These are phyloP conservation scores for Herpetotheres cachinnans DNA, from an alignment of 2,113 vertebrate genomes.

Conservation along the genomic window DNA sequence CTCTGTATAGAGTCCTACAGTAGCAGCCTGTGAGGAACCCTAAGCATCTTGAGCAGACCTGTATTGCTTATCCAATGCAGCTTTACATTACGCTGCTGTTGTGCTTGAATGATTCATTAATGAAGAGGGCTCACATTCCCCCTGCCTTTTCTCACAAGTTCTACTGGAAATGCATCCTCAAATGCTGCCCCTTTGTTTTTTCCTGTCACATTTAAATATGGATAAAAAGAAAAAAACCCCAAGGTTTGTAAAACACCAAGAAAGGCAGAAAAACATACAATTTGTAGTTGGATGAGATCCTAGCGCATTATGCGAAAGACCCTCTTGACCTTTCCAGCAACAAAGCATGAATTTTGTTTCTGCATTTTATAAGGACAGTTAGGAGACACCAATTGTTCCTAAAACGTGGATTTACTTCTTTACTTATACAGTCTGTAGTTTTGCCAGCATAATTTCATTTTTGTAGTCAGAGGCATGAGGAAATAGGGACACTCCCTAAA, in stretches of 20 bases:
- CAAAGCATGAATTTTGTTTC: not conserved
- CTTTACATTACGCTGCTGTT: not conserved
- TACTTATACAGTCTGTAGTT: not conserved
- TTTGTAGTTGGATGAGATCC: not conserved
- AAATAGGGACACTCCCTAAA: not conserved
- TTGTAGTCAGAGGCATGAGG: not conserved
- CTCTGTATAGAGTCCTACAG: not conserved
- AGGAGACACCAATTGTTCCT: not conserved
- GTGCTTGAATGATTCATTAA: not conserved
- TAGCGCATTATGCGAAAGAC: not conserved
- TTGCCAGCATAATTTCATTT: not conserved
- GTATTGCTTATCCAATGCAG: not conserved
- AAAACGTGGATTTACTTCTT: not conserved
- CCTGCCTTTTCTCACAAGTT: not conserved
- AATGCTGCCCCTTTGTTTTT: not conserved
- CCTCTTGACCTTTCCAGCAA: not conserved
- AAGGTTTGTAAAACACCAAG: not conserved
- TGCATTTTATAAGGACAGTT: not conserved
- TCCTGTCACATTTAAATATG: not conserved
- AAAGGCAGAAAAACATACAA: not conserved
- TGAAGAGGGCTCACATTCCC: not conserved
- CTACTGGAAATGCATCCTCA: not conserved
- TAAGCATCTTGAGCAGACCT: not conserved
- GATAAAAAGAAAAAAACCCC: not conserved
- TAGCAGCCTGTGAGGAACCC: not conserved